Percentiles rank a stretch among this genome's conserved stretches.
phyloP scores from a whole-genome alignment of 2,888 invertebrate genomes.

The Seira musarum region DNA sequence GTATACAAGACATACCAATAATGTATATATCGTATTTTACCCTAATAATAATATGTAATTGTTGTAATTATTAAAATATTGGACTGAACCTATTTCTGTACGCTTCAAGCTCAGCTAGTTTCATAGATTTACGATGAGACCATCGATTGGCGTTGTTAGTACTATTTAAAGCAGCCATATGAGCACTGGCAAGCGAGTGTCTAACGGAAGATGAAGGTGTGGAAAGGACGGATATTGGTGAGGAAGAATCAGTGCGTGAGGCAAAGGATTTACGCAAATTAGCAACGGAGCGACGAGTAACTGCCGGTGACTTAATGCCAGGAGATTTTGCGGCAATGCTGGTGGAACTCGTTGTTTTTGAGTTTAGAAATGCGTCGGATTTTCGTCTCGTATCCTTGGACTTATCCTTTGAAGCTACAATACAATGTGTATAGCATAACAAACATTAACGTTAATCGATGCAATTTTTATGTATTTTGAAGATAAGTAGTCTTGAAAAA shows the following conservation, averaged over 20 bases:
- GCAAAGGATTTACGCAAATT: slow-evolving; percentile 39
- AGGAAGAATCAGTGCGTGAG: slow-evolving; percentile 11
- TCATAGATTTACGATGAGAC: slow-evolving; percentile 38
- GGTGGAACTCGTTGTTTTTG: neutral
- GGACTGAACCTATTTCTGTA: slow-evolving; percentile 46
- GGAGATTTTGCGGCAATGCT: neutral
- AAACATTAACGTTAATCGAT: no score
- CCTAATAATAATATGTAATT: no score
- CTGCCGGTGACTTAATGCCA: slow-evolving; percentile 29
- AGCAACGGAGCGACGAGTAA: slow-evolving; percentile 29
- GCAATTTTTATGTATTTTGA: no score
- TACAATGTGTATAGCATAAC: no score
- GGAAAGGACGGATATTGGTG: neutral
- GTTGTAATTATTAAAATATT: neutral
- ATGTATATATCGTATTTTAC: no score
- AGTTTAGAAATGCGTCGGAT: neutral
- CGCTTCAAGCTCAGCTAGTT: slow-evolving; percentile 34
- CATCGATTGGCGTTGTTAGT: slow-evolving; percentile 35
- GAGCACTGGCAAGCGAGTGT: neutral
- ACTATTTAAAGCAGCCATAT: slow-evolving; percentile 25
- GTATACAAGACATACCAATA: no score
- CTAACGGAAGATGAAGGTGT: no score
- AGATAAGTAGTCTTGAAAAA: no score
- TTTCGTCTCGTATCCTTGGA: neutral
- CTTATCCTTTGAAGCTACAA: no score